Conservation (phyloP, 2,113 vertebrate genomes). For the Hippocampus zosterae region DNA sequence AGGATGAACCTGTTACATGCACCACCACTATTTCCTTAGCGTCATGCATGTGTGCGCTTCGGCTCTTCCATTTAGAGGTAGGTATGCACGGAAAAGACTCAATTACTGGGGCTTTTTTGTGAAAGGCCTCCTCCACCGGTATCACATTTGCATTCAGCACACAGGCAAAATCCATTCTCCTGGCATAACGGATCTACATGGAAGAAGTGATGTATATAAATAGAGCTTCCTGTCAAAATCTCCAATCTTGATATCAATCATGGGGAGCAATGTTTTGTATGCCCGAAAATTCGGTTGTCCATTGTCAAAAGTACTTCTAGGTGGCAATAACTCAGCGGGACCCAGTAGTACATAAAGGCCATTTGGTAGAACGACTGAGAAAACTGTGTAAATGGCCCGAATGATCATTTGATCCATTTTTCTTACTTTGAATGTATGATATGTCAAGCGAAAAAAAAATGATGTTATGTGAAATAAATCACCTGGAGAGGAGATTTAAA, state of each 20-base stretch:
- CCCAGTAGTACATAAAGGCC: too few relatives aligned
- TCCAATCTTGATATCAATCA: too few relatives aligned
- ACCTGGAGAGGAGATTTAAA: too few relatives aligned
- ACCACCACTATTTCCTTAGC: slow-evolving; percentile 9
- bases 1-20: slow-evolving; percentile 38
- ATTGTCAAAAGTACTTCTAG: too few relatives aligned
- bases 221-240: too few relatives aligned
- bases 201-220: background rate
- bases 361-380: background rate
- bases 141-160: background rate
- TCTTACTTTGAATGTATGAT: too few relatives aligned
- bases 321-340: too few relatives aligned
- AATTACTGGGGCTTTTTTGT: background rate
- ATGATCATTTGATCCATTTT: background rate
- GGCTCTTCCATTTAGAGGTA: background rate
- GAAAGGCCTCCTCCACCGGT: background rate
- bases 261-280: background rate
- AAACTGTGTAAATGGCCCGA: background rate
- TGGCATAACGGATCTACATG: background rate
- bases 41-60: background rate
- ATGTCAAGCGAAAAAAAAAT: too few relatives aligned
- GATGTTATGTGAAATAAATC: too few relatives aligned
- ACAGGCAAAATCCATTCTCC: background rate
- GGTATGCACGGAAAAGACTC: background rate
- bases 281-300: too few relatives aligned